Evolutionary conservation across 2,797 vertebrate species (phyloP), one percentile per base, ranked within the genome.

Genomic region (Enteromius fasciolatus): DNA sequence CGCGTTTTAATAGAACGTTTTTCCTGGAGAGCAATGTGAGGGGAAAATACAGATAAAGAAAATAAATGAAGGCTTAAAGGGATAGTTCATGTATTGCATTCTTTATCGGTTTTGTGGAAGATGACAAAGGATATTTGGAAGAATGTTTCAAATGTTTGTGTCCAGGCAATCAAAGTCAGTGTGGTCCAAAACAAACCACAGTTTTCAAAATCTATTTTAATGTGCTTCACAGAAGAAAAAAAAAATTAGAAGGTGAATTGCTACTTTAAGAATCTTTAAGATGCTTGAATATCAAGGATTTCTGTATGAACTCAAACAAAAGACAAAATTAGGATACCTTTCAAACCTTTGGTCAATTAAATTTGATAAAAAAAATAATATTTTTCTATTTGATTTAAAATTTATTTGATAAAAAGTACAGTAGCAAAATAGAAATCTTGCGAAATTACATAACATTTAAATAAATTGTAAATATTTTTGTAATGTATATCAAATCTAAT

Each of bases 361-460:
- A 2, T 23, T 31, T 31, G 28, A 31, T 31, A 31, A 31, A 31
- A 31, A 31, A 31, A 1, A 31, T 31, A n/a, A 31, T 31, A 31
- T 31, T 31, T 31, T 31, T 31, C 3, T 31, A 31, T 31, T 1
- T 31, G 28, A 31, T 31, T 31, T 1, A 31, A 31, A 31, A 54
- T 54, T 14, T 25, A 59, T 28, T 59, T 59, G 1, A 14, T 59
- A 0, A 59, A 25, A 25, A 59, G 25, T 25, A 25, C 57, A 59
- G 10, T 59, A 14, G 52, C n/a, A 59, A 59, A 39, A 41, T n/a
- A 23, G 66, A n/a, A 68, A 68, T 68, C 39, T 68, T 68, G 66
- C 14, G 2, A 68, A 44, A 41, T 41, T 23, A 14, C 14, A 23
- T 68, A 14, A 68, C 31, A 18, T 36, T 11, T 7, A 12, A 41